phyloP scores from a whole-genome alignment of 2,113 vertebrate species.

The Mormyrus iriodes region DNA sequence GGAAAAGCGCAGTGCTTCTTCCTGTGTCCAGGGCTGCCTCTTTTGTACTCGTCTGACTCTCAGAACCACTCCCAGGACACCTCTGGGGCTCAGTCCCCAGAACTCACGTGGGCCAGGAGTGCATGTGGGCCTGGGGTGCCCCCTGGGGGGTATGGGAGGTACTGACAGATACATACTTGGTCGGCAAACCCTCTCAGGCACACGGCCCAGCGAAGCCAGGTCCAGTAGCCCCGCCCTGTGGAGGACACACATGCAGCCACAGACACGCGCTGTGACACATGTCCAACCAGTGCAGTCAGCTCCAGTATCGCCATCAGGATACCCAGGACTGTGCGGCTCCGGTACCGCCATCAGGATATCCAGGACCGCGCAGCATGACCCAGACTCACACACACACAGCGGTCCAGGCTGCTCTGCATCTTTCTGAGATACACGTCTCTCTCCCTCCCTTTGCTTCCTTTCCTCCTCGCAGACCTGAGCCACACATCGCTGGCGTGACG shows the following conservation, averaged over 20 bases:
- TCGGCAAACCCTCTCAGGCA: not conserved
- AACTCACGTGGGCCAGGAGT: not conserved
- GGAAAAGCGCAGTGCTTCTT: conserved; percentile 1
- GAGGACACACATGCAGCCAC: not conserved
- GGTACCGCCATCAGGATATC: not conserved
- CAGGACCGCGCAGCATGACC: conserved; percentile 17
- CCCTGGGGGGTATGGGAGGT: not conserved
- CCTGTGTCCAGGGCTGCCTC: conserved; percentile 29
- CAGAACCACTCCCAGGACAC: not conserved
- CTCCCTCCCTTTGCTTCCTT: conserved; percentile 16
- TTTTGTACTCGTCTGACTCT: conserved; percentile 29
- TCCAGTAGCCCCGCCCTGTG: not conserved
- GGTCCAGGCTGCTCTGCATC: not conserved
- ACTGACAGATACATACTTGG: not conserved
- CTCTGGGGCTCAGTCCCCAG: not conserved
- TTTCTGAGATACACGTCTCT: conserved; percentile 16
- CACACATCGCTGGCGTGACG: conserved; percentile 38
- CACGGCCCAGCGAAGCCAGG: not conserved
- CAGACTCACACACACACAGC: conserved; percentile 16
- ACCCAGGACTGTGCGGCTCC: no score
- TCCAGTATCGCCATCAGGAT: no score
- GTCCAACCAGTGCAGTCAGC: not conserved
- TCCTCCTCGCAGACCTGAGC: not conserved
- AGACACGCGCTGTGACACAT: not conserved
- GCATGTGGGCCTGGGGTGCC: no score